Evolutionary conservation across 1,140 invertebrate species (phyloP).

Genomic region (Ooceraea biroi): DNA sequence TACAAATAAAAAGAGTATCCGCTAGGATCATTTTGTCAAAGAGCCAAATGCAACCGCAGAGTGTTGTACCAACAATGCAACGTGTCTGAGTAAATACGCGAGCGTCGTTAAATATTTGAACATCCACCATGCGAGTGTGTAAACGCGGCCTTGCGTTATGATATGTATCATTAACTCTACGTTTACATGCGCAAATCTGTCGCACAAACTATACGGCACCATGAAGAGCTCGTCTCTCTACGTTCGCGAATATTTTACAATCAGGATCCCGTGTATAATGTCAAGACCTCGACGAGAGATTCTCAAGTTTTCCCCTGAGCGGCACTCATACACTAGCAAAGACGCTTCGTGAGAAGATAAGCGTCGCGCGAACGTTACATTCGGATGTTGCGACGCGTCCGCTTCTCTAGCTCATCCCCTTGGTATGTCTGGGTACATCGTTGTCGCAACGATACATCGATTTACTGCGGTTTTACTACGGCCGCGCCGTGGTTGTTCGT

Average conservation of each 20-base stretch:
- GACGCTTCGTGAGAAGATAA: constrained; percentile 14
- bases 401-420: not conserved
- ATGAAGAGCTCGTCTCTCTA: constrained; percentile 18
- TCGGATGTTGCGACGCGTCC: constrained; percentile 1
- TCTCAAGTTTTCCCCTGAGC: not conserved
- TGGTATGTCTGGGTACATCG: not conserved
- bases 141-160: constrained; percentile 48
- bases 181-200: constrained; percentile 34
- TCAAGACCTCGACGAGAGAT: not conserved
- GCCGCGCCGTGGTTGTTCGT: constrained; percentile 25
- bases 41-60: constrained; percentile 52
- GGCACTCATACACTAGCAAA: not conserved
- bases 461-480: constrained; percentile 66
- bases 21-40: constrained; percentile 53
- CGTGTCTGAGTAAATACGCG: constrained; percentile 57
- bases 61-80: constrained; percentile 51
- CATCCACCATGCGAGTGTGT: constrained; percentile 44
- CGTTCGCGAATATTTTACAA: constrained; percentile 29
- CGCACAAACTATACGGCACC: constrained; percentile 33
- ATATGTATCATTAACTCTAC: constrained; percentile 60
- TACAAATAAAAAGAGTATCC: constrained; percentile 52
- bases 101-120: constrained; percentile 59
- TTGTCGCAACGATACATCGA: constrained; percentile 64
- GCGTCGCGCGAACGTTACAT: not conserved
- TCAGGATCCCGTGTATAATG: constrained; percentile 15